These are phyloP conservation scores for Macquaria ambigua DNA, from an alignment of 2,113 vertebrate genomes.

Conservation along the genomic window DNA sequence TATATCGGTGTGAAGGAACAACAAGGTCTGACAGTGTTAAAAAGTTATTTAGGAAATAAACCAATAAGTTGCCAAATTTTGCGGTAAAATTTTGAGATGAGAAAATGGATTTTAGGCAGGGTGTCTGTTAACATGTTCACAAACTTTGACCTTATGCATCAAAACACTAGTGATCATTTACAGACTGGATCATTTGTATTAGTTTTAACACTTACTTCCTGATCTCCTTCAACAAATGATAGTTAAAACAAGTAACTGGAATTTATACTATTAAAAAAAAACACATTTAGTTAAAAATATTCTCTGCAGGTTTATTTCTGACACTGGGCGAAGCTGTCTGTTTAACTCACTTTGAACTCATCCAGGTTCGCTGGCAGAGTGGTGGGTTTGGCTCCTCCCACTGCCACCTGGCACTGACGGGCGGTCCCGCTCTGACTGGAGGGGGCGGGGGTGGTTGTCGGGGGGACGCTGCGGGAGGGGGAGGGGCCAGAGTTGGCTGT, in stretches of 20 bases:
- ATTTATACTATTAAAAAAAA: background rate
- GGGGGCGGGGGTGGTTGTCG: conserved; percentile 69
- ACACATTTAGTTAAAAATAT: background rate
- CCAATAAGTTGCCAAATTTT: too few relatives aligned
- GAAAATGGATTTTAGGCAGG: background rate
- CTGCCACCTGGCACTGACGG: conserved; percentile 85
- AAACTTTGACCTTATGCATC: background rate
- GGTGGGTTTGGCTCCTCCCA: conserved; percentile 85
- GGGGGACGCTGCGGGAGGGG: conserved; percentile 80
- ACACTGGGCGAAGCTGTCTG: background rate
- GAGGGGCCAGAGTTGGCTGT: conserved; percentile 78
- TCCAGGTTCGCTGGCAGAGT: conserved; percentile 93
- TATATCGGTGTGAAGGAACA: background rate
- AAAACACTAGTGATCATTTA: background rate
- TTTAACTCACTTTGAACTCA: conserved; percentile 91
- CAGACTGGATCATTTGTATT: background rate
- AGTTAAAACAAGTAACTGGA: background rate
- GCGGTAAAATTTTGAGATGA: too few relatives aligned
- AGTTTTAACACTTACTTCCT: background rate
- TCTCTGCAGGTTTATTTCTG: background rate
- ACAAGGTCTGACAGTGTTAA: too few relatives aligned
- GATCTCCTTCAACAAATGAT: background rate
- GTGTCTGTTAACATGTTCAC: background rate
- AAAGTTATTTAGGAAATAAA: too few relatives aligned
- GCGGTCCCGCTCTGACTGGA: conserved; percentile 79